Evolutionary conservation across 2,113 vertebrate species (phyloP).

Genomic region (Panthera leo): DNA sequence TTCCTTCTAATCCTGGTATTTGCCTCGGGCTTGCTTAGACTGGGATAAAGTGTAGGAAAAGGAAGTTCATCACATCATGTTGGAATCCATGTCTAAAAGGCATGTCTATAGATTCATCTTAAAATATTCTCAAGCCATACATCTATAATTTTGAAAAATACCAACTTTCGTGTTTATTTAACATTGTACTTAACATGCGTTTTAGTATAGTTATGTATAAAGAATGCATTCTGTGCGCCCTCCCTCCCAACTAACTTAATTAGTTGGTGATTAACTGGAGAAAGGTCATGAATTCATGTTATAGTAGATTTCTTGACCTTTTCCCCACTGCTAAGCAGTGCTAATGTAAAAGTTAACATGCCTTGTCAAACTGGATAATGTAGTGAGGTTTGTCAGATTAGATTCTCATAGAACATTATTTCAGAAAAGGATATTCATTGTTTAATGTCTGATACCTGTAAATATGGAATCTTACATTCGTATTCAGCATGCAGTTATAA

Average conservation of each 20-base stretch:
- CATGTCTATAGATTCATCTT: not conserved
- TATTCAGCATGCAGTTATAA: not conserved
- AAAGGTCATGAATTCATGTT: not conserved
- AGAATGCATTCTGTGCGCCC: not conserved
- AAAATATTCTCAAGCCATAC: not conserved
- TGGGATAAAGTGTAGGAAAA: not conserved
- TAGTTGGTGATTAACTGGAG: not conserved
- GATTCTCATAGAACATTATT: slow-evolving; percentile 13
- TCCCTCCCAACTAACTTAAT: not conserved
- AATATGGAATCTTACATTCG: not conserved
- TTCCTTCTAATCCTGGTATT: not conserved
- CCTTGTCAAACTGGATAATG: not conserved
- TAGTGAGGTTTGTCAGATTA: slow-evolving; percentile 26
- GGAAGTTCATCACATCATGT: not conserved
- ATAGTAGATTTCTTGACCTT: not conserved
- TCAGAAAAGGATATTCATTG: not conserved
- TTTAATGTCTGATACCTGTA: not conserved
- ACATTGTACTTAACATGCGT: not conserved
- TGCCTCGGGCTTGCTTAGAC: not conserved
- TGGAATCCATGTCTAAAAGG: slow-evolving; percentile 31
- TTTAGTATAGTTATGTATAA: not conserved
- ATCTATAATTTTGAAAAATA: slow-evolving; percentile 23
- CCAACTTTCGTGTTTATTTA: slow-evolving; percentile 32
- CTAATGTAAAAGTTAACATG: not conserved
- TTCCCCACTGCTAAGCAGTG: not conserved